Evolutionary conservation across 2,113 vertebrate species (phyloP).

Genomic region (Geothlypis trichas): DNA sequence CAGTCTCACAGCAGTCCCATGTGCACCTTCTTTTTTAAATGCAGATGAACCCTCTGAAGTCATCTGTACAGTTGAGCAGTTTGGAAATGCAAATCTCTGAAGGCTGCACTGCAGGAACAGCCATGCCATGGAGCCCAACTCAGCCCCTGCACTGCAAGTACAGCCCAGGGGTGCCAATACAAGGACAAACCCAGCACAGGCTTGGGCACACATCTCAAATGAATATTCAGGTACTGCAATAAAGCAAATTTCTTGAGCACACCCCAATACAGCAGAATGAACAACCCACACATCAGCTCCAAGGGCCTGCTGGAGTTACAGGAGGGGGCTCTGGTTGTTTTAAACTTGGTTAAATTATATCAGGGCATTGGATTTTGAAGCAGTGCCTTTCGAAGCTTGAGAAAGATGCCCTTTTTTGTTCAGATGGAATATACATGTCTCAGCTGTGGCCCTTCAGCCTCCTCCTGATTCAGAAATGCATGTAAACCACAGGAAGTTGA

Average conservation of each 20-base stretch:
- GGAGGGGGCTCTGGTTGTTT: neutral
- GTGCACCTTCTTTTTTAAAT: neutral
- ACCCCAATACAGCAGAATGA: neutral
- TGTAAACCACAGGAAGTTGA: slow-evolving; percentile 63
- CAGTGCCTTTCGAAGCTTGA: neutral
- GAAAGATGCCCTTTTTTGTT: neutral
- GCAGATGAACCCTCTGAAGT: neutral
- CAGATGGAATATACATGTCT: neutral
- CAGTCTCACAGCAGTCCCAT: neutral
- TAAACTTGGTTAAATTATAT: neutral
- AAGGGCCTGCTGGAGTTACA: neutral
- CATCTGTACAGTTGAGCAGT: neutral
- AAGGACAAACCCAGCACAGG: neutral
- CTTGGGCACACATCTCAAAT: neutral
- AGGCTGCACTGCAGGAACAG: neutral
- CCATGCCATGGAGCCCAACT: accelerated
- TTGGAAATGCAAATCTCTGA: neutral
- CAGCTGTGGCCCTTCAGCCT: slow-evolving; percentile 20
- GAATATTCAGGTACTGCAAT: neutral
- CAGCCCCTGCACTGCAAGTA: accelerated
- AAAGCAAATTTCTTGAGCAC: neutral
- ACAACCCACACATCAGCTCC: neutral
- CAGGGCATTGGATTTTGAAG: neutral
- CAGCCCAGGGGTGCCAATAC: neutral
- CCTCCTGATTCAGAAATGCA: slow-evolving; percentile 39